Percentiles rank a stretch among this genome's conserved stretches.
These are phyloP conservation scores for Hydrozoanthus gracilis DNA, from an alignment of 92 coral and sea anemone species.

Conservation along the genomic window DNA sequence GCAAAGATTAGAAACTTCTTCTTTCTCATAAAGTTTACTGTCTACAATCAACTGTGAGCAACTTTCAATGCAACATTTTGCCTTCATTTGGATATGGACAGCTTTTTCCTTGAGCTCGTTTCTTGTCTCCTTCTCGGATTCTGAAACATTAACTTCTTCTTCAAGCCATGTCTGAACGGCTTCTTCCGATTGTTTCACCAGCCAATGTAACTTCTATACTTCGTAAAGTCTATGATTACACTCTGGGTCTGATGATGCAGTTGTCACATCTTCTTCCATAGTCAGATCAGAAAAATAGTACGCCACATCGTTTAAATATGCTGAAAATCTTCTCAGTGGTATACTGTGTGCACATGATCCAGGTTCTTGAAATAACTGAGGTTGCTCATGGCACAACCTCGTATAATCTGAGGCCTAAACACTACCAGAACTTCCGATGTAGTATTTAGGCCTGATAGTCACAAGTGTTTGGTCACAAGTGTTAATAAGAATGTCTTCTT, in stretches of 20 bases:
- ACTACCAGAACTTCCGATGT: conserved; percentile 31
- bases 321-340: conserved; percentile 30
- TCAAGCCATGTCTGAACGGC: conserved; percentile 47
- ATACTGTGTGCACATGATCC: conserved; percentile 14
- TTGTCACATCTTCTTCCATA: conserved; percentile 51
- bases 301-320: conserved; percentile 47
- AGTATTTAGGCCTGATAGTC: conserved; percentile 37
- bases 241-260: conserved; percentile 52
- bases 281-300: conserved; percentile 53
- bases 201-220: conserved; percentile 51
- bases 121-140: conserved; percentile 9
- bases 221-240: conserved; percentile 47
- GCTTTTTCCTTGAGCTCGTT: conserved; percentile 10
- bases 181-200: conserved; percentile 47
- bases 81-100: conserved; percentile 33
- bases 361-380: conserved; percentile 35
- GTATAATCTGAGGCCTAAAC: conserved; percentile 43
- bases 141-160: conserved; percentile 32
- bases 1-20: conserved; percentile 16
- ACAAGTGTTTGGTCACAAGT: conserved; percentile 22
- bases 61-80: conserved; percentile 14
- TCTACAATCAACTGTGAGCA: conserved; percentile 24
- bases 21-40: conserved; percentile 27
- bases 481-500: conserved; percentile 32
- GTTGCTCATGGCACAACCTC: conserved; percentile 44